A percentile compares a stretch with the other conserved stretches of the same genome.
phyloP scores from a whole-genome alignment of 2,888 invertebrate species.

The Onchidella celtica region DNA sequence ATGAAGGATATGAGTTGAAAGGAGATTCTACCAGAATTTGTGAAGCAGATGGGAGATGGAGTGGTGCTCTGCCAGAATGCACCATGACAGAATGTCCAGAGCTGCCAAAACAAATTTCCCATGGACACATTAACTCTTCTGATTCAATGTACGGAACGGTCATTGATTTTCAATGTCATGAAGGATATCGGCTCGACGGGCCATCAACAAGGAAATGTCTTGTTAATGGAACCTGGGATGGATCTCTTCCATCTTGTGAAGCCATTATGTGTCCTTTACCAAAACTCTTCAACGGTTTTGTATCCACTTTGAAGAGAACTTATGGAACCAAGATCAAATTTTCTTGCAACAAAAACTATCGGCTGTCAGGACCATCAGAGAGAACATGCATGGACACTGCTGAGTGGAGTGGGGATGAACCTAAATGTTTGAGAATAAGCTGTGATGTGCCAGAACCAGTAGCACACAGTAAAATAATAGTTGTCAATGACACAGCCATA shows the following conservation, averaged over 20 bases:
- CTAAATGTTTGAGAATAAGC: slow-evolving; percentile 65
- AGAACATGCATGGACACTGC: slow-evolving; percentile 83
- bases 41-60: slow-evolving; percentile 76
- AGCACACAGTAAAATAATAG: slow-evolving; percentile 58
- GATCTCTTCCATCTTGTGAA: slow-evolving; percentile 68
- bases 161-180: slow-evolving; percentile 49
- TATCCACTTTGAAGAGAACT: slow-evolving; percentile 60
- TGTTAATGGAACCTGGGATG: slow-evolving; percentile 72
- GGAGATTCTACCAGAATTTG: slow-evolving; percentile 84
- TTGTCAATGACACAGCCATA: slow-evolving; percentile 49
- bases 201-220: slow-evolving; percentile 62
- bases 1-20: slow-evolving; percentile 58
- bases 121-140: slow-evolving; percentile 49
- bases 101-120: slow-evolving; percentile 34
- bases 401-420: slow-evolving; percentile 69
- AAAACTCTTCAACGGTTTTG: slow-evolving; percentile 59
- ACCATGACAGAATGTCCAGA: slow-evolving; percentile 60
- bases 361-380: slow-evolving; percentile 92
- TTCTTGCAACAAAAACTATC: slow-evolving; percentile 92
- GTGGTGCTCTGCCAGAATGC: slow-evolving; percentile 70
- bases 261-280: slow-evolving; percentile 66
- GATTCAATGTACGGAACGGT: slow-evolving; percentile 45
- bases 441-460: slow-evolving; percentile 63
- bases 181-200: slow-evolving; percentile 61
- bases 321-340: slow-evolving; percentile 82